A percentile compares a stretch with the other conserved stretches of the same genome.
These are phyloP conservation scores for Enteromius afrohamiltoni DNA, from an alignment of 2,797 vertebrate species.

Conservation along the genomic window DNA sequence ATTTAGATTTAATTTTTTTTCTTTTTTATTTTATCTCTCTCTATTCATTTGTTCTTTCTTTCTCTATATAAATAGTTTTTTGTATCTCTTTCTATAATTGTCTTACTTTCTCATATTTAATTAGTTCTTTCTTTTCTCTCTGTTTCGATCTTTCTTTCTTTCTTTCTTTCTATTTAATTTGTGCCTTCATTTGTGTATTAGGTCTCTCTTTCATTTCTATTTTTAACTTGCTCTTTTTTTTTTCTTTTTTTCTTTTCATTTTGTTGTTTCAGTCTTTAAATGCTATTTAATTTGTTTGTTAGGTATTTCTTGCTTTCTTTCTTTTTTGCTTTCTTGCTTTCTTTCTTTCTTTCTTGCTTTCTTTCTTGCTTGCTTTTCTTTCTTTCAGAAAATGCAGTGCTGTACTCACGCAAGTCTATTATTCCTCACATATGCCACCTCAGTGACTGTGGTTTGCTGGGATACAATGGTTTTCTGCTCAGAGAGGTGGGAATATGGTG, in stretches of 20 bases:
- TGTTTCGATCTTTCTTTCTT: too few species aligned
- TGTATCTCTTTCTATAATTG: too few species aligned
- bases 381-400: not conserved
- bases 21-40: too few species aligned
- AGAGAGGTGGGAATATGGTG: conserved; percentile 36
- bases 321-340: not conserved
- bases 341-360: not conserved
- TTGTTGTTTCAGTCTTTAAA: not conserved
- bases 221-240: too few species aligned
- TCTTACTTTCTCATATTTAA: too few species aligned
- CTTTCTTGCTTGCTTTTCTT: conserved; percentile 5
- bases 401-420: conserved; percentile 40
- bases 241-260: not conserved
- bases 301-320: not conserved
- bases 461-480: conserved; percentile 54
- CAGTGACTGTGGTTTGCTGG: conserved; percentile 36
- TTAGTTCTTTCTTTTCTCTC: not conserved
- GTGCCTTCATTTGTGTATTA: not conserved
- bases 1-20: too few species aligned
- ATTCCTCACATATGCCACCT: conserved; percentile 34
- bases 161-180: too few species aligned
- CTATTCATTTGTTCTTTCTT: not conserved
- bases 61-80: not conserved
- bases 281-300: not conserved
- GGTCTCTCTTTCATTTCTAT: too few species aligned